A percentile compares a stretch with the other conserved stretches of the same genome.
Evolutionary conservation across 2,888 invertebrate genomes (phyloP).

Genomic region (Hermaeophaga mercurialis): DNA sequence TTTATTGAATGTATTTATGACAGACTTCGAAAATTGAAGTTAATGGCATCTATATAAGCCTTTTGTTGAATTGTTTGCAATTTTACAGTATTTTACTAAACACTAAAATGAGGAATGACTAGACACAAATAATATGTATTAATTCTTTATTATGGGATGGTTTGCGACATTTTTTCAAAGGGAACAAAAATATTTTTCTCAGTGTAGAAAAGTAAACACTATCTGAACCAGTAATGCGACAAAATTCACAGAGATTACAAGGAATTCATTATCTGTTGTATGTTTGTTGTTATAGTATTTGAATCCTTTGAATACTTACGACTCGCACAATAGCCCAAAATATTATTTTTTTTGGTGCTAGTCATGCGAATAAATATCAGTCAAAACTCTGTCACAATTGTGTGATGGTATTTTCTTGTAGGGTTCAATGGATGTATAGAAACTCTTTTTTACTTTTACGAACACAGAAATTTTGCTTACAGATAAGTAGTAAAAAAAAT

Average conservation of each 20-base stretch:
- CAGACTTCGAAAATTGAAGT: not conserved
- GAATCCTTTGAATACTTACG: slow-evolving; percentile 49
- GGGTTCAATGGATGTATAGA: not conserved
- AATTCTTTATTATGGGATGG: too few relatives aligned
- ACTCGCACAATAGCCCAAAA: slow-evolving; percentile 43
- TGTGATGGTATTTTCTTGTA: slow-evolving; percentile 12
- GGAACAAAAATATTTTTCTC: too few relatives aligned
- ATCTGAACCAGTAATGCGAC: slow-evolving; percentile 17
- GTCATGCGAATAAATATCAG: slow-evolving; percentile 49
- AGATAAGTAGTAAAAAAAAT: too few relatives aligned
- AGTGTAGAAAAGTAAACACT: not conserved
- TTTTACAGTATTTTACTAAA: not conserved
- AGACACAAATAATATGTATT: too few relatives aligned
- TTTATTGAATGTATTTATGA: too few relatives aligned
- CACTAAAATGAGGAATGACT: not conserved
- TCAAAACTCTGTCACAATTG: slow-evolving; percentile 48
- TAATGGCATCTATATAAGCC: not conserved
- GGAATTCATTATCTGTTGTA: slow-evolving; percentile 27
- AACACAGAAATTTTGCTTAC: too few relatives aligned
- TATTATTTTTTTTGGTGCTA: slow-evolving; percentile 42
- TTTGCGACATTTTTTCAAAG: too few relatives aligned
- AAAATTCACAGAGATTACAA: slow-evolving; percentile 25
- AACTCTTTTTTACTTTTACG: too few relatives aligned
- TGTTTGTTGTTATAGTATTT: slow-evolving; percentile 37
- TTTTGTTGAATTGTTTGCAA: not conserved